phyloP scores from a whole-genome alignment of 2,797 vertebrate genomes.

The Neopelma chrysocephalum region DNA sequence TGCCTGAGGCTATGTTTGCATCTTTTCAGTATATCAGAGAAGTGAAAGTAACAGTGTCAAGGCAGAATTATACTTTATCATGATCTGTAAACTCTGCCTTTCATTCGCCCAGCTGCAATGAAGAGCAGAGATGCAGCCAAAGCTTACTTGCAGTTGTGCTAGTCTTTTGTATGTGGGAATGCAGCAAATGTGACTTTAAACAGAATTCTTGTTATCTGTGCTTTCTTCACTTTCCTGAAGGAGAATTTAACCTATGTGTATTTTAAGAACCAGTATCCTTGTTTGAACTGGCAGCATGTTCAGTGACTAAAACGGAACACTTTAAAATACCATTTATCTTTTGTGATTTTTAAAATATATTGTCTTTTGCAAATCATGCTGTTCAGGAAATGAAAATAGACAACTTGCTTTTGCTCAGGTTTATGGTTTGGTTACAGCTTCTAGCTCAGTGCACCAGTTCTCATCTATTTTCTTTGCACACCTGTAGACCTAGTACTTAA shows the following conservation, averaged over 20 bases:
- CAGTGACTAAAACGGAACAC: not conserved
- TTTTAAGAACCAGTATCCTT: not conserved
- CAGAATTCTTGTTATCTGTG: not conserved
- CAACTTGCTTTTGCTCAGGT: not conserved
- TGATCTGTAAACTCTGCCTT: not conserved
- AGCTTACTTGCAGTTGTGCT: not conserved
- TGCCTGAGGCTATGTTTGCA: not conserved
- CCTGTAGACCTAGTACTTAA: not conserved
- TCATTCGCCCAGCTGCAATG: not conserved
- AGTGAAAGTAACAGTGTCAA: not conserved
- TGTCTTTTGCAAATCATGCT: not conserved
- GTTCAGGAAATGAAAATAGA: slow-evolving; percentile 63
- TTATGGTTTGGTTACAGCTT: slow-evolving; percentile 31
- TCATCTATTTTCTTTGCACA: slow-evolving; percentile 10
- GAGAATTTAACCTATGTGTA: not conserved
- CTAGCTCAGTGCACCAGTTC: not conserved
- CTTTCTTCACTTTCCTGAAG: not conserved
- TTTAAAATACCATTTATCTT: not conserved
- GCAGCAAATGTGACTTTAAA: not conserved
- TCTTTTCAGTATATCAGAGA: not conserved
- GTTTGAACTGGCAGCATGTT: not conserved
- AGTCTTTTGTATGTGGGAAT: not conserved
- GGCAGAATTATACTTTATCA: not conserved
- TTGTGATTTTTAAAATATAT: not conserved
- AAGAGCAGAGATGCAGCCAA: not conserved